Base-by-base conservation (phyloP, 2,113 vertebrate species). In the Acinonyx jubatus region DNA sequence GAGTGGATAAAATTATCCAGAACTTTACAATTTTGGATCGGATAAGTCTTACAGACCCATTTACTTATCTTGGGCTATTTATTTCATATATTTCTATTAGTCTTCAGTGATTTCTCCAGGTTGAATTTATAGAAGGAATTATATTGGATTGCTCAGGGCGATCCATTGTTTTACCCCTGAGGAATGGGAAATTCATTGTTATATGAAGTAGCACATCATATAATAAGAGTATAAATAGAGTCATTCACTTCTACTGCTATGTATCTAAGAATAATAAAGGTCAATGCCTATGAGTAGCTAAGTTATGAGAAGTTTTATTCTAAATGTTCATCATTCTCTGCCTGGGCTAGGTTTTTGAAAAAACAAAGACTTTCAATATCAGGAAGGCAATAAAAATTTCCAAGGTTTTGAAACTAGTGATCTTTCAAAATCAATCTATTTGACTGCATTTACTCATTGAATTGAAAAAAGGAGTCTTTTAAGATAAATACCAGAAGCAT, bases 361-460 rank as follows among this genome's bases (percentile, higher is more conserved):
- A 29, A n/a, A 91, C 80, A 89, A 94, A 73, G 63, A 33, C 38
- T 92, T 86, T 94, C 50, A 69, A 14, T 68, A 33, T 48, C 2
- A 7, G 57, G 57, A 93, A 93, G 23, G 29, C 57, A 76, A 88
- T 82, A 89, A 71, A 21, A 80, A 65, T 94, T 52, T 61, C 41
- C 3, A 79, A 71, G 10, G 41, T 68, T 87, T 74, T 76, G 19
- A 81, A 68, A 79, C 16, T 50, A 85, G 33, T 73, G 11, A 6
- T 80, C 82, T 91, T 80, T 92, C 94, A 80, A 94, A 96, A 80
- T 79, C 91, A 84, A 68, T 89, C 7, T 61, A 66, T 84, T 92
- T 63, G 66, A 91, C 6, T 48, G 25, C 16, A 71, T 88, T 96
- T 83, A 91, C 52, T 91, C 71, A 68, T 57, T 88, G 91, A 96